Evolutionary conservation across 2,113 vertebrate genomes (phyloP).

Genomic region (Sceloporus undulatus): DNA sequence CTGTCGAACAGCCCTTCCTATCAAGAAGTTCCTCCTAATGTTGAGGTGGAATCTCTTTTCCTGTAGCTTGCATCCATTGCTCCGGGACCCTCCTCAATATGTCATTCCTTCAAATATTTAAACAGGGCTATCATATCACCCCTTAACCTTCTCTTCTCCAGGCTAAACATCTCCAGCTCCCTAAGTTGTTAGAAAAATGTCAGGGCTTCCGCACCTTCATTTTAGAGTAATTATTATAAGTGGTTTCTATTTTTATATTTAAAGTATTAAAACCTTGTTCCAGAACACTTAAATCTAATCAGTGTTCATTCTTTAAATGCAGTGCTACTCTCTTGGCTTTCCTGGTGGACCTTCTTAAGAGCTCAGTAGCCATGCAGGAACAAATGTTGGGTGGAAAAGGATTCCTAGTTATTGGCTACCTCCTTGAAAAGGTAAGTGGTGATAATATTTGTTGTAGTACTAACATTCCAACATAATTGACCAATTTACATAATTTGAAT

Average conservation of each 20-base stretch:
- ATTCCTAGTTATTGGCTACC: conserved; percentile 96
- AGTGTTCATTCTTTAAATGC: conserved; percentile 73
- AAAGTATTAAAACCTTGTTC: neutral
- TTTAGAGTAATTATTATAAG: neutral
- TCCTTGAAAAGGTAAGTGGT: conserved; percentile 93
- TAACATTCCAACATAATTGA: conserved; percentile 1
- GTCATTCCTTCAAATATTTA: too few species aligned
- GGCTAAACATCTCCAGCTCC: too few species aligned
- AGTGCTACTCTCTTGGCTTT: conserved; percentile 94
- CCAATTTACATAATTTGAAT: neutral
- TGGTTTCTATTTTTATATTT: conserved; percentile 7
- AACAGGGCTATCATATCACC: too few species aligned
- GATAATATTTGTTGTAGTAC: neutral
- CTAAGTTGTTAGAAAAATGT: too few species aligned
- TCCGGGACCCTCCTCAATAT: too few species aligned
- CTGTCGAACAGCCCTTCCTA: too few species aligned
- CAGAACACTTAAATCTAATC: conserved; percentile 31
- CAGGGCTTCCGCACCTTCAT: neutral
- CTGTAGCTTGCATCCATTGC: too few species aligned
- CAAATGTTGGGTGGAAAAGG: conserved; percentile 98
- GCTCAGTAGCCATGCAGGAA: conserved; percentile 98
- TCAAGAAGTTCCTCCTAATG: too few species aligned
- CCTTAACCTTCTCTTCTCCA: too few species aligned
- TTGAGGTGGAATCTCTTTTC: too few species aligned
- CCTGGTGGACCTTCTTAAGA: conserved; percentile 94